phyloP scores from a whole-genome alignment of 2,888 invertebrate genomes.

The Sinopyrophorus schimmeli region DNA sequence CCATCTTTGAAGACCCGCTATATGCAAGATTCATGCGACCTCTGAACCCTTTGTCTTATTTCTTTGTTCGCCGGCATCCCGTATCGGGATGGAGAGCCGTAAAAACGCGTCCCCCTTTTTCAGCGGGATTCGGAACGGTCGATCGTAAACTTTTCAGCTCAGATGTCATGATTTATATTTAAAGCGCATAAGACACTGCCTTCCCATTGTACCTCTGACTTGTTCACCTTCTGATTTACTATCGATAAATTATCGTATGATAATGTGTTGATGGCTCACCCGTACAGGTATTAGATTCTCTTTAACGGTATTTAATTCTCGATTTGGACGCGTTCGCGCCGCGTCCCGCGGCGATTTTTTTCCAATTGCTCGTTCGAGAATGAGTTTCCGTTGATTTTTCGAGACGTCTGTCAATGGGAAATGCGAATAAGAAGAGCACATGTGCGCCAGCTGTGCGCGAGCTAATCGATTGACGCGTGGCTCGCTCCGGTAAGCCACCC shows the following conservation, averaged over 20 bases:
- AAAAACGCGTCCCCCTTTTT: slow-evolving; percentile 27
- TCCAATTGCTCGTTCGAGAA: too few species aligned
- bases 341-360: too few species aligned
- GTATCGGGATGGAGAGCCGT: slow-evolving; percentile 27
- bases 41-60: slow-evolving; percentile 22
- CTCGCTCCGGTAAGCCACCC: slow-evolving; percentile 42
- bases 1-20: slow-evolving; percentile 13
- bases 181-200: slow-evolving; percentile 16
- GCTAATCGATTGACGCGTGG: slow-evolving; percentile 50
- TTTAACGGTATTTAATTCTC: slow-evolving; percentile 18
- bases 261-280: slow-evolving; percentile 28
- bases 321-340: too few species aligned
- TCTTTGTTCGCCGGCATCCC: slow-evolving; percentile 25
- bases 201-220: slow-evolving; percentile 27
- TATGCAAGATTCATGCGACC: slow-evolving; percentile 17
- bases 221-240: slow-evolving; percentile 34
- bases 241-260: slow-evolving; percentile 34
- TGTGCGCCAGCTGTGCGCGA: slow-evolving; percentile 44
- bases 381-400: slow-evolving; percentile 23
- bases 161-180: slow-evolving; percentile 25
- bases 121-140: slow-evolving; percentile 11
- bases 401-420: slow-evolving; percentile 28
- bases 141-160: slow-evolving; percentile 20
- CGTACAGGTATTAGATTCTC: slow-evolving; percentile 18
- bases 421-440: slow-evolving; percentile 39